A percentile compares a stretch with the other conserved stretches of the same genome.
phyloP scores from a whole-genome alignment of 2,113 vertebrate genomes.

The Brachyistius frenatus region DNA sequence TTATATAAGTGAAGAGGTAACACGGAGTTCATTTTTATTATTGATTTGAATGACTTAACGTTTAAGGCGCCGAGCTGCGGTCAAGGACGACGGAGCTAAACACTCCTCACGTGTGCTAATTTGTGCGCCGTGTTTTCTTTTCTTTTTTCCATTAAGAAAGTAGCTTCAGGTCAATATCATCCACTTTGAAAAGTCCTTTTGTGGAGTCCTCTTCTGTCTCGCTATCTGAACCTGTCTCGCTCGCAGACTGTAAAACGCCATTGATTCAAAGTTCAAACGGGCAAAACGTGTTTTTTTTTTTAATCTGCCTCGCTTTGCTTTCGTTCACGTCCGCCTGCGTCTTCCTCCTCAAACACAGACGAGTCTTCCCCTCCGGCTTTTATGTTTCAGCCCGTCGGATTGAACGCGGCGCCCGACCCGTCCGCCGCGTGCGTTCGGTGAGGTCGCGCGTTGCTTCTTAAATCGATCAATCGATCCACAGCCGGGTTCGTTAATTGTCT shows the following conservation, averaged over 20 bases:
- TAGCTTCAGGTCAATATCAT: constrained; percentile 12
- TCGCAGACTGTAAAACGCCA: constrained; percentile 7
- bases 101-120: background rate
- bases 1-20: constrained; percentile 39
- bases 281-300: background rate
- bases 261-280: background rate
- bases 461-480: too few species aligned
- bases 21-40: constrained; percentile 47
- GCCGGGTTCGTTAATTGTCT: too few species aligned
- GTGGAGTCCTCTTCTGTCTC: too few species aligned
- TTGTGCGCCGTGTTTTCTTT: background rate
- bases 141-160: background rate
- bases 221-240: background rate
- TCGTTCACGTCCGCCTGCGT: background rate
- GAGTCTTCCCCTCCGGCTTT: too few species aligned
- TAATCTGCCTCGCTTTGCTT: background rate
- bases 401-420: too few species aligned
- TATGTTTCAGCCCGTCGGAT: too few species aligned
- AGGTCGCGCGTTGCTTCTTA: too few species aligned
- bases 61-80: background rate
- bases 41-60: constrained; percentile 42
- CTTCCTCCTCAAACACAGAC: background rate
- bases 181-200: background rate
- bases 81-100: constrained; percentile 11
- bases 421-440: too few species aligned